Evolutionary conservation across 1,140 invertebrate genomes (phyloP).

Genomic region (Leptinotarsa texana): DNA sequence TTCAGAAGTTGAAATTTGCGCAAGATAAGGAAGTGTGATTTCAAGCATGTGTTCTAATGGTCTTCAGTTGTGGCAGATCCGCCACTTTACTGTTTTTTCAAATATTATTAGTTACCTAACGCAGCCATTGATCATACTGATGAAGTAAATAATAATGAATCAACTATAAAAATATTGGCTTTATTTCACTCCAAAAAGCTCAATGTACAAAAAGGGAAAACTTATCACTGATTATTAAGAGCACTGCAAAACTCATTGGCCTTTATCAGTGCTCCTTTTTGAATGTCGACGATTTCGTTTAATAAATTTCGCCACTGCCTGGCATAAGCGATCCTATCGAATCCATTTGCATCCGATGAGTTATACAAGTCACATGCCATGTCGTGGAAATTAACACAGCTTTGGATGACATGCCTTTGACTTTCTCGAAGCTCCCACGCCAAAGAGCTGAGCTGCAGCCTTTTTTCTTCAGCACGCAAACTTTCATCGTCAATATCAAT

Average conservation of each 20-base stretch:
- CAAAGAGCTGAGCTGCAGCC: conserved; percentile 36
- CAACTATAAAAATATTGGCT: conserved; percentile 4
- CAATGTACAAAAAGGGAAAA: conserved; percentile 13
- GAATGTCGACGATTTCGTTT: conserved; percentile 48
- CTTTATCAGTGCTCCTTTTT: conserved; percentile 45
- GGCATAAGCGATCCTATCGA: conserved; percentile 44
- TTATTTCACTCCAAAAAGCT: background rate
- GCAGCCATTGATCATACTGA: too few species aligned
- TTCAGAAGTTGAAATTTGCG: too few species aligned
- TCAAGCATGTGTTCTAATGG: too few species aligned
- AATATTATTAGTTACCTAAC: too few species aligned
- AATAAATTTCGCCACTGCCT: conserved; percentile 47
- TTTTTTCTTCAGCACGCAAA: conserved; percentile 36
- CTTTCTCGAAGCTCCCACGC: conserved; percentile 47
- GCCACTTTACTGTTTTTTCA: too few species aligned
- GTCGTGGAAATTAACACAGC: conserved; percentile 49
- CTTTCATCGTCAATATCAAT: conserved; percentile 41
- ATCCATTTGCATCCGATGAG: conserved; percentile 39
- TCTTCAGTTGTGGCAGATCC: too few species aligned
- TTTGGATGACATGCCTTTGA: conserved; percentile 47
- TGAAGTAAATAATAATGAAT: background rate
- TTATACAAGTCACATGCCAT: conserved; percentile 48
- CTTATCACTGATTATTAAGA: conserved; percentile 21
- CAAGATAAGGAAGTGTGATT: too few species aligned
- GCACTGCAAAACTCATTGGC: conserved; percentile 41